These are phyloP conservation scores for Gastrophryne carolinensis DNA, from an alignment of 2,797 vertebrate species.

Conservation along the genomic window DNA sequence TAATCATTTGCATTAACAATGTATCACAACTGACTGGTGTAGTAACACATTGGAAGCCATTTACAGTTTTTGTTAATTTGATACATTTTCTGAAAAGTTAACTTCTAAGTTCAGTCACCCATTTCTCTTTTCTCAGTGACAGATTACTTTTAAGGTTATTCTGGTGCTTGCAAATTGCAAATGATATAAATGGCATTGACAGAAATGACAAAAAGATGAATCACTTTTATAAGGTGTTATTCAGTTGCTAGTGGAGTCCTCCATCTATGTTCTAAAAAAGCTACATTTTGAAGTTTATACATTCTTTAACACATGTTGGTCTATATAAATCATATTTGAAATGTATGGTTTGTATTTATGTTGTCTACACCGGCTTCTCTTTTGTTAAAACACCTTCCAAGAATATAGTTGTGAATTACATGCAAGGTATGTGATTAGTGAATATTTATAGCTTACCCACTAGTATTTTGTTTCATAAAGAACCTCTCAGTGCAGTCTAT, in stretches of 20 bases:
- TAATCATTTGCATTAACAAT: no score
- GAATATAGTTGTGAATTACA: conserved; percentile 28
- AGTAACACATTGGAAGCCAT: no score
- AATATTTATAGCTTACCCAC: conserved; percentile 18
- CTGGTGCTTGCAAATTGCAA: neutral
- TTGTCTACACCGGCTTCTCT: neutral
- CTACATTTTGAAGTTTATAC: neutral
- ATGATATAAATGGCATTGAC: no score
- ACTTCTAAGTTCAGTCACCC: no score
- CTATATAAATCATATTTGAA: neutral
- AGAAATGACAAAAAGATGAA: neutral
- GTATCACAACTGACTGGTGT: no score
- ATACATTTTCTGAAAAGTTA: no score
- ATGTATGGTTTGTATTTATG: conserved; percentile 15
- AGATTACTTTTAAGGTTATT: neutral
- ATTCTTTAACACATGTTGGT: neutral
- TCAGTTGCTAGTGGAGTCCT: neutral
- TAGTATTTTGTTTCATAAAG: conserved; percentile 21
- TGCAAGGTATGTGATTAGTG: conserved; percentile 23
- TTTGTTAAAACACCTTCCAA: neutral
- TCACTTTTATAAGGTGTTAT: neutral
- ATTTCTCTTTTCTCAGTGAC: no score
- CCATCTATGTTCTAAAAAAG: neutral
- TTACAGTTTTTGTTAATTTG: no score
- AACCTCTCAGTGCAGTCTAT: conserved; percentile 19